Conservation (phyloP, 2,113 vertebrate genomes). For the Eurystomus gularis region DNA sequence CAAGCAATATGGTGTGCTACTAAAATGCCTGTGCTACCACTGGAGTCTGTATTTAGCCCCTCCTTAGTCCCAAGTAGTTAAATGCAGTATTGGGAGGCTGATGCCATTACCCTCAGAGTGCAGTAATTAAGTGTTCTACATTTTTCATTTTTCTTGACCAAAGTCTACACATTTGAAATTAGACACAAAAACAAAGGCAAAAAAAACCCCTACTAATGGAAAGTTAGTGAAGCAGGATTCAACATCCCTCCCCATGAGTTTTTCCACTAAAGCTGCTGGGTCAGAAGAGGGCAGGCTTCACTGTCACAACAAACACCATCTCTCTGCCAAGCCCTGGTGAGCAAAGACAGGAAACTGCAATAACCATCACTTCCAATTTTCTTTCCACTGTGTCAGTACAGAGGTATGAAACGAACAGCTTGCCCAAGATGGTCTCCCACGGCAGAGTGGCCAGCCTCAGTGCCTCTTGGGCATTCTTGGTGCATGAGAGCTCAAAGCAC, state of each 20-base stretch:
- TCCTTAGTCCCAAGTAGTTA: not conserved
- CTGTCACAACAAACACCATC: accelerated
- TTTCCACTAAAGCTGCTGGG: not conserved
- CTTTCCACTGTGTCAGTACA: accelerated
- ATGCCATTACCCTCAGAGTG: not conserved
- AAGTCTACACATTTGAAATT: not conserved
- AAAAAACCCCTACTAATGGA: not conserved
- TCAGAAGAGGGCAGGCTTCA: not conserved
- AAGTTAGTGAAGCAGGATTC: not conserved
- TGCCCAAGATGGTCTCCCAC: accelerated
- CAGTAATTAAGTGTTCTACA: not conserved
- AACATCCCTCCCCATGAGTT: not conserved
- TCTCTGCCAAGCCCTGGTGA: not conserved
- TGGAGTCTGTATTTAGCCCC: not conserved
- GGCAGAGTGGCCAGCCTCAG: not conserved
- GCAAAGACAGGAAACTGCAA: not conserved
- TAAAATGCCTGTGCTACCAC: not conserved
- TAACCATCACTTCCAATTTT: not conserved
- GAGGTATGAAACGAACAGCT: not conserved
- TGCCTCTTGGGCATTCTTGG: accelerated
- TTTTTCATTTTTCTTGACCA: not conserved
- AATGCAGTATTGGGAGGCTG: not conserved
- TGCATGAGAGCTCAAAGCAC: not conserved
- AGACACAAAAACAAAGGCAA: not conserved
- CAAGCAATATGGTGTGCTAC: not conserved